phyloP scores from a whole-genome alignment of 2,888 invertebrate species.

The Theretra japonica region DNA sequence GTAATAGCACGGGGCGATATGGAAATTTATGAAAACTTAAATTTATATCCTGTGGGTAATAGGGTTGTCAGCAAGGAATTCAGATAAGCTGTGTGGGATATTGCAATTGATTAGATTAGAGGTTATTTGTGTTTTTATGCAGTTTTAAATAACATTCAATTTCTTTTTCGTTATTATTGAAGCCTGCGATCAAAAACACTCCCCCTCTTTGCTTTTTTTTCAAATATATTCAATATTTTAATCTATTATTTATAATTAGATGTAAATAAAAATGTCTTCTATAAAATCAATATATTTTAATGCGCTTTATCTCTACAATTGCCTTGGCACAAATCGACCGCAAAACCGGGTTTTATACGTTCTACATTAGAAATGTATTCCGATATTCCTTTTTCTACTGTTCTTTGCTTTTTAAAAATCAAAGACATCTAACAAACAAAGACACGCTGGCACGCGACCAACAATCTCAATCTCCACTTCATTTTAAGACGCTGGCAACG shows the following conservation, averaged over 20 bases:
- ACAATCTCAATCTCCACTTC: constrained; percentile 4
- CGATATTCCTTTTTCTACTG: background rate
- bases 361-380: background rate
- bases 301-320: too few relatives aligned
- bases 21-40: constrained; percentile 23
- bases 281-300: too few relatives aligned
- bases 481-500: too few relatives aligned
- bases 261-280: too few relatives aligned
- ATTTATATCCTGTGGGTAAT: constrained; percentile 13
- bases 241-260: too few relatives aligned
- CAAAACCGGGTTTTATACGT: too few relatives aligned
- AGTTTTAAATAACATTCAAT: too few relatives aligned
- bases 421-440: constrained; percentile 3
- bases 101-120: background rate
- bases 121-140: background rate
- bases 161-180: too few relatives aligned
- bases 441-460: constrained; percentile 8
- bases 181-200: too few relatives aligned
- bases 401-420: background rate
- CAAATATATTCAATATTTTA: too few relatives aligned
- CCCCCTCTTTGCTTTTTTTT: too few relatives aligned
- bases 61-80: background rate
- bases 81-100: background rate
- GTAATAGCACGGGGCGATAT: constrained; percentile 1
- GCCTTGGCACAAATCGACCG: too few relatives aligned